Evolutionary conservation across 2,888 invertebrate genomes (phyloP).

Genomic region (Parapristionchus giblindavisi): DNA sequence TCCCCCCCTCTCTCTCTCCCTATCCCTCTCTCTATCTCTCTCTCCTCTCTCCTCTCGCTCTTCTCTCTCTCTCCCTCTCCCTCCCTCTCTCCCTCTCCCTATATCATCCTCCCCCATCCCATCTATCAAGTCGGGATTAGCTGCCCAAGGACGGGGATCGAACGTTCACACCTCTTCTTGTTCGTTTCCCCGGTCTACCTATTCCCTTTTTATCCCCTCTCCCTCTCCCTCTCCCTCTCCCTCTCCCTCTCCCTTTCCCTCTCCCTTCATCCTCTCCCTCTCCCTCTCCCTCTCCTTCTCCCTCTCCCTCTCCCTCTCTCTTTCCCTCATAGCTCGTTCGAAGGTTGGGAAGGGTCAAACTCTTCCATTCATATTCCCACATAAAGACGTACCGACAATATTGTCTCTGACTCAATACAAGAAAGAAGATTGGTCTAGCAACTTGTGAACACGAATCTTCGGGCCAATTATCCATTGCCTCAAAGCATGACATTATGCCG

Average conservation of each 20-base stretch:
- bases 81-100: not conserved
- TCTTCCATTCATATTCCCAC: no score
- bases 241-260: not conserved
- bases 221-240: no score
- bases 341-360: constrained; percentile 9
- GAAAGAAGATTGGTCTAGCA: no score
- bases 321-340: not conserved
- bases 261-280: not conserved
- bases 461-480: no score
- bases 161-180: not conserved
- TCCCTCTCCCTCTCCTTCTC: not conserved
- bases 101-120: no score
- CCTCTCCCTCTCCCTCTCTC: constrained; percentile 8
- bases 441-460: no score
- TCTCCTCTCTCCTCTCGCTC: no score
- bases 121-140: no score
- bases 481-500: no score
- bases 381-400: no score
- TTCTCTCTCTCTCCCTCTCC: not conserved
- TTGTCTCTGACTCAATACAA: no score
- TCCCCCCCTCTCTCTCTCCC: not conserved
- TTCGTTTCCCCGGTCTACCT: not conserved
- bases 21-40: not conserved
- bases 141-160: not conserved
- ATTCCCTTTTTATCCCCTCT: not conserved